Evolutionary conservation across 2,888 invertebrate species (phyloP).

Genomic region (Nasonia oneida): DNA sequence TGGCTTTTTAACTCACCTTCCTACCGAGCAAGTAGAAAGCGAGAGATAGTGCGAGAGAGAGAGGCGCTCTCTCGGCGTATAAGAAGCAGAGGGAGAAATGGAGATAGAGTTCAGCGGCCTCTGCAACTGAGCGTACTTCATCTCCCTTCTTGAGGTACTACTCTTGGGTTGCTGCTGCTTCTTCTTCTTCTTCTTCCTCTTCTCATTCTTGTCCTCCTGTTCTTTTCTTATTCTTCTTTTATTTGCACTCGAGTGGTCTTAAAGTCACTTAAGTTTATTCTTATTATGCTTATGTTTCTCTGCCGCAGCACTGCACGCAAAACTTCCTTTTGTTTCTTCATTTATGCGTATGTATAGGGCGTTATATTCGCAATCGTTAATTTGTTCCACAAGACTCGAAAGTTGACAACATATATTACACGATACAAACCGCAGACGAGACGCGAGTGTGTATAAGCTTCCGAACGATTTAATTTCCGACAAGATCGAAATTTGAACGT

Average conservation of each 20-base stretch:
- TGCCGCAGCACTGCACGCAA: background rate
- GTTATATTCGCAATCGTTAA: background rate
- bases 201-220: constrained; percentile 40
- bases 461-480: constrained; percentile 24
- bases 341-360: background rate
- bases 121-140: constrained; percentile 50
- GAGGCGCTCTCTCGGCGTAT: background rate
- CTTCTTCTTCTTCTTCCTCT: constrained; percentile 37
- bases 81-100: constrained; percentile 11
- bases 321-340: constrained; percentile 39
- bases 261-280: constrained; percentile 51
- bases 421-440: constrained; percentile 3
- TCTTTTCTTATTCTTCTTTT: constrained; percentile 24
- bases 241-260: constrained; percentile 45
- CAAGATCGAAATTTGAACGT: constrained; percentile 30
- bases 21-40: constrained; percentile 10
- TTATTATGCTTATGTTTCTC: constrained; percentile 16
- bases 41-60: background rate
- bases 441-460: constrained; percentile 22
- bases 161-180: constrained; percentile 43
- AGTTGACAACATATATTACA: background rate
- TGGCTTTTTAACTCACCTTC: constrained; percentile 48
- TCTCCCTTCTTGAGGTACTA: constrained; percentile 39
- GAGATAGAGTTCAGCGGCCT: constrained; percentile 52
- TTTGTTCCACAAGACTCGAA: background rate